Conservation (phyloP, 2,113 vertebrate genomes). For the Hyla sarda region DNA sequence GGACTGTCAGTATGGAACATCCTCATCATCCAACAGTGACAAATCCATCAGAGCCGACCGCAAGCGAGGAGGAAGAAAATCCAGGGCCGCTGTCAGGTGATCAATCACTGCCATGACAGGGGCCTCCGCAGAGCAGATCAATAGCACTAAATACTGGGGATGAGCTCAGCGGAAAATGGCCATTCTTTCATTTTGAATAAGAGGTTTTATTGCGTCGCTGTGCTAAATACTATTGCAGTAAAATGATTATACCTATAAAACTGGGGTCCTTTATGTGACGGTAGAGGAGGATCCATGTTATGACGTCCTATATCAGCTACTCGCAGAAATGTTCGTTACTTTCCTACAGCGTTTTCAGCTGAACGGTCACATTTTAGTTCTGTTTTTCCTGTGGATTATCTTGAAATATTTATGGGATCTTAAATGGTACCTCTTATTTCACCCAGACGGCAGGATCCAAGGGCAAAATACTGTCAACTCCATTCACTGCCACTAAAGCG, state of each 20-base stretch:
- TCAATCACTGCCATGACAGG: conserved; percentile 6
- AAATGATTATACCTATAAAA: neutral
- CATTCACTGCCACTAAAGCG: too few relatives aligned
- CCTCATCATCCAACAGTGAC: neutral
- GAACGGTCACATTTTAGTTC: too few relatives aligned
- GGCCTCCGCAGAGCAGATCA: conserved; percentile 59
- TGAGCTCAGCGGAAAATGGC: conserved; percentile 42
- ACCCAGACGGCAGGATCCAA: too few relatives aligned
- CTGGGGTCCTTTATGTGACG: neutral
- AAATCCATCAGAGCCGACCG: neutral
- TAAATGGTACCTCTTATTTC: too few relatives aligned
- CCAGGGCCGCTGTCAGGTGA: conserved; percentile 30
- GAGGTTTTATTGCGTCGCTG: neutral
- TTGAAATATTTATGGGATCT: too few relatives aligned
- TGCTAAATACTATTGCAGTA: neutral
- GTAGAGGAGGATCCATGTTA: neutral
- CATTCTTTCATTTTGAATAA: neutral
- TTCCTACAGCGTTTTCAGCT: too few relatives aligned
- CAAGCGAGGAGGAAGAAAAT: conserved; percentile 1
- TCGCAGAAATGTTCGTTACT: too few relatives aligned
- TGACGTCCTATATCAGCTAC: neutral
- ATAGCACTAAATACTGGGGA: conserved; percentile 48
- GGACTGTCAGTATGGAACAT: neutral
- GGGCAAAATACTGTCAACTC: too few relatives aligned
- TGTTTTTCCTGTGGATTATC: too few relatives aligned